phyloP scores from a whole-genome alignment of 2,797 vertebrate genomes.

The Artibeus lituratus region DNA sequence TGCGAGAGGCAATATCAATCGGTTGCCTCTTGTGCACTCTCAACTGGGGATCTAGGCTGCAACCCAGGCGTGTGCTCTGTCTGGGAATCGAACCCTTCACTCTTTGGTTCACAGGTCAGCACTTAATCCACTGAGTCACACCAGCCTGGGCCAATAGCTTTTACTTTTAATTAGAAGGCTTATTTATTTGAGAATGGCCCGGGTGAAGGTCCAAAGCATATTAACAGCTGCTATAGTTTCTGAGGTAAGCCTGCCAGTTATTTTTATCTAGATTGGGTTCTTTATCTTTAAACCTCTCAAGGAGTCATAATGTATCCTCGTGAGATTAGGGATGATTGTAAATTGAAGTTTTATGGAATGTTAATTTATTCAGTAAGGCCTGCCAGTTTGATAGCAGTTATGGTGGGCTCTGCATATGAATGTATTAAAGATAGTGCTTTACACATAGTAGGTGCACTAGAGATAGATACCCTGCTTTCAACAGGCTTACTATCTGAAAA shows the following conservation, averaged over 20 bases:
- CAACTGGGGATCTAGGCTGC: too few species aligned
- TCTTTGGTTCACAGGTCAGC: too few species aligned
- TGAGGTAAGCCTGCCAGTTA: background rate
- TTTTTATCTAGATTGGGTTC: background rate
- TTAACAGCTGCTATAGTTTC: background rate
- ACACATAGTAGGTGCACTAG: background rate
- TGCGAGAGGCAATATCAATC: too few species aligned
- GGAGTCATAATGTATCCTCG: background rate
- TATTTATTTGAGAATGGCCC: background rate
- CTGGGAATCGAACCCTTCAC: too few species aligned
- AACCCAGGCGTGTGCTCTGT: too few species aligned
- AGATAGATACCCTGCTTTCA: background rate
- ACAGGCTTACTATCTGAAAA: background rate
- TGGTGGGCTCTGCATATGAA: background rate
- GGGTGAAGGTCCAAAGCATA: background rate
- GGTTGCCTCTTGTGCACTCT: too few species aligned
- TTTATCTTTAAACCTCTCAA: conserved; percentile 27
- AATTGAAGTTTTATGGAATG: background rate
- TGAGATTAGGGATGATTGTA: background rate
- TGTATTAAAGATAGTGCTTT: background rate
- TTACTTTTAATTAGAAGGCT: conserved; percentile 35
- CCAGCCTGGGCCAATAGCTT: background rate
- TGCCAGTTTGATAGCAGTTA: background rate
- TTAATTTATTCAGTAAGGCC: background rate
- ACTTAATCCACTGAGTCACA: too few species aligned